A percentile compares a stretch with the other conserved stretches of the same genome.
Conservation (phyloP, 2,888 invertebrate species). For the Drosophila paramelanica region DNA sequence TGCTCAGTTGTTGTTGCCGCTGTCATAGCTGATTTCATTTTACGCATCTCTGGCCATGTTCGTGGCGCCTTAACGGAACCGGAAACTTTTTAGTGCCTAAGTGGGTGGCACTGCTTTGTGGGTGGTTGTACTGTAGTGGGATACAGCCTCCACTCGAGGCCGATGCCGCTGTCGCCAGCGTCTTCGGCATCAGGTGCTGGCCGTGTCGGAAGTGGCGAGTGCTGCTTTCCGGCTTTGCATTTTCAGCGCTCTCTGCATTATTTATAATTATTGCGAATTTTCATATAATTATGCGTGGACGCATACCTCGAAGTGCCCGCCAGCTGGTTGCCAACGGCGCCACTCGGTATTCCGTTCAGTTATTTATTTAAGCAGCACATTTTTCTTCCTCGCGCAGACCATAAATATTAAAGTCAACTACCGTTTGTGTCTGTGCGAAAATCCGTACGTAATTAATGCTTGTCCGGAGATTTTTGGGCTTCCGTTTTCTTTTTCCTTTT, state of each 20-base stretch:
- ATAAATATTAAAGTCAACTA: slow-evolving; percentile 76
- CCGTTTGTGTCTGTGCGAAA: slow-evolving; percentile 55
- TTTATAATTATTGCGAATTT: slow-evolving; percentile 79
- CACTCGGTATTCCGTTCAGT: slow-evolving; percentile 44
- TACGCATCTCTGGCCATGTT: slow-evolving; percentile 35
- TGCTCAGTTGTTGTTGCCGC: slow-evolving; percentile 25
- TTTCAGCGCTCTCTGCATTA: slow-evolving; percentile 61
- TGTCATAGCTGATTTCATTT: slow-evolving; percentile 56
- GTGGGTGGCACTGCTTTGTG: slow-evolving; percentile 18
- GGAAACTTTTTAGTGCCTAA: slow-evolving; percentile 53
- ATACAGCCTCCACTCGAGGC: slow-evolving; percentile 20
- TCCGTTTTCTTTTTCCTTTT: background rate
- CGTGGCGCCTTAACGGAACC: slow-evolving; percentile 49
- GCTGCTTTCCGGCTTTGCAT: slow-evolving; percentile 41
- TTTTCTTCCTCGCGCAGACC: slow-evolving; percentile 45
- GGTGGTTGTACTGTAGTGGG: background rate
- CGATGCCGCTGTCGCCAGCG: slow-evolving; percentile 26
- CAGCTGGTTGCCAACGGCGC: slow-evolving; percentile 22
- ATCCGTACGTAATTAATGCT: slow-evolving; percentile 72
- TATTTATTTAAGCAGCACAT: slow-evolving; percentile 68
- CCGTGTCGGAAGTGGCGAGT: slow-evolving; percentile 68
- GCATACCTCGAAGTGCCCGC: slow-evolving; percentile 41
- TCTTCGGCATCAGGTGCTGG: slow-evolving; percentile 33
- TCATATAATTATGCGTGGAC: slow-evolving; percentile 76
- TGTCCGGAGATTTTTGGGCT: slow-evolving; percentile 57